Percentiles rank a stretch among this genome's conserved stretches.
phyloP scores from a whole-genome alignment of 92 coral and sea anemone genomes.

The Ricordea florida region DNA sequence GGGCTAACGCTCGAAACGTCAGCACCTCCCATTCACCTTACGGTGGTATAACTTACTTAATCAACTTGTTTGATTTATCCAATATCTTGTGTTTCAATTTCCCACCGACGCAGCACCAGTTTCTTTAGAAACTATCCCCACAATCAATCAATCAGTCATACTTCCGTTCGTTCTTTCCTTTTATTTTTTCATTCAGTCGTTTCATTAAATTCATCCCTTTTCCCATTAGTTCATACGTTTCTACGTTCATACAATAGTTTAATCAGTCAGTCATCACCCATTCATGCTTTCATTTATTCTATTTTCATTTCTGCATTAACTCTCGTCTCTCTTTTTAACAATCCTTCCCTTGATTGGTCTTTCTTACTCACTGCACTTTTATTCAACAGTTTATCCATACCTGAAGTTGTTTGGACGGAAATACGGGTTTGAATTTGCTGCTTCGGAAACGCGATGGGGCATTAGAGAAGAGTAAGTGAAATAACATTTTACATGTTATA shows the following conservation, averaged over 20 bases:
- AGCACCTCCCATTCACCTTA: no score
- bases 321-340: neutral
- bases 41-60: no score
- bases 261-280: no score
- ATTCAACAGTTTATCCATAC: constrained; percentile 32
- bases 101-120: no score
- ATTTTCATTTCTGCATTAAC: neutral
- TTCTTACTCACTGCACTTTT: neutral
- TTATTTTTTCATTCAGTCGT: neutral
- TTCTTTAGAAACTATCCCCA: no score
- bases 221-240: neutral
- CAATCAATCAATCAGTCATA: no score
- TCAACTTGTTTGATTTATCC: no score
- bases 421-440: constrained; percentile 37
- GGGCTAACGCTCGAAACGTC: no score
- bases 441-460: constrained; percentile 55
- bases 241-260: no score
- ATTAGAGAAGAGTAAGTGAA: constrained; percentile 35
- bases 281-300: neutral
- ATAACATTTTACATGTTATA: neutral
- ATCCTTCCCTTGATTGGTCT: neutral
- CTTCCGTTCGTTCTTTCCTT: neutral
- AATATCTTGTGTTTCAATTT: no score
- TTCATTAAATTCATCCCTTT: neutral
- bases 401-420: constrained; percentile 32